Evolutionary conservation across 2,888 invertebrate genomes (phyloP), one percentile per base, ranked within the genome.

Genomic region (Octonoba sinensis): DNA sequence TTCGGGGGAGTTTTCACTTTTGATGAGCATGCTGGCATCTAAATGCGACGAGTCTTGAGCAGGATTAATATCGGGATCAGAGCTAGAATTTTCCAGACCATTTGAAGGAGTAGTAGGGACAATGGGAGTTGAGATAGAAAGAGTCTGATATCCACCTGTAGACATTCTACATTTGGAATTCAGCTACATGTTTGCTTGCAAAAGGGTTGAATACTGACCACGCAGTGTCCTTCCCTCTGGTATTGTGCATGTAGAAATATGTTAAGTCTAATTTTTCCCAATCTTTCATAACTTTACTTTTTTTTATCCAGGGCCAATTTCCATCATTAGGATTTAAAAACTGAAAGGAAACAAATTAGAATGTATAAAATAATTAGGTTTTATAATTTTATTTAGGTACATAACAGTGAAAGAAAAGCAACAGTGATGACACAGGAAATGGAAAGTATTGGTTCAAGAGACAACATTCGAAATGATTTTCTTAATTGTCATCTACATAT

Each of bases 131-230:
- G 82, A 76, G 66, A 75, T 70, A 36, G 70, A 65, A 24, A 75
- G 62, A 71, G 75, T 60, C 66, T 82, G 82, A 76, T 71, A 82
- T 59, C 75, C 75, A 75, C 82, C 75, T 27, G 70, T 60, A 72
- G 78, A 82, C 82, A 82, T 82, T 60, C 82, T 82, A 82, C 71
- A 82, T 71, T 15, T 22, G 49, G 59, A 24, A 64, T 59, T 59
- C 12, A 67, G 51, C 47, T 75, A 66, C 59, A 54, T 60, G 51
- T 16, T 22, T 36, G 56, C 16, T 70, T 54, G 70, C 56, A 67
- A 59, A 24, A 73, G 60, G 66, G 51, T 47, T 57, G 20, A 46
- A 60, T 36, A 20, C 70, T 57, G 69, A 20, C 64, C 65, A 65
- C 65, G 47, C 20, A 49, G 56, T 73, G 36, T 47, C 64, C 27